These are phyloP conservation scores for Cyrtonyx montezumae DNA, from an alignment of 2,113 vertebrate genomes.

Conservation along the genomic window DNA sequence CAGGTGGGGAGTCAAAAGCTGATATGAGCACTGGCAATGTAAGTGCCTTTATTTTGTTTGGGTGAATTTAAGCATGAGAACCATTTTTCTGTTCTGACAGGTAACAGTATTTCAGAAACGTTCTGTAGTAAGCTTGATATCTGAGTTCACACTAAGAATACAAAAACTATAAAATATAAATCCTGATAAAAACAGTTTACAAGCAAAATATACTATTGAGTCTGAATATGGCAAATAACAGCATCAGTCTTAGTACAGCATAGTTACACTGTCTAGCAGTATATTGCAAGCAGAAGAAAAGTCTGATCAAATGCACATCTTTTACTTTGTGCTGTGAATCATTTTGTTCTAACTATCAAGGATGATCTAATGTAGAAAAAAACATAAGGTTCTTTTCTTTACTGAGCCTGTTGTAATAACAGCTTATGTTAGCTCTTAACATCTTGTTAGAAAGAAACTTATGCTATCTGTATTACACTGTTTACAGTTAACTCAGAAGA, in stretches of 20 bases:
- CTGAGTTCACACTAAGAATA: not conserved
- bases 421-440: not conserved
- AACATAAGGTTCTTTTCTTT: not conserved
- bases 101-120: not conserved
- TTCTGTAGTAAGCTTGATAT: not conserved
- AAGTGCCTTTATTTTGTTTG: constrained; percentile 73
- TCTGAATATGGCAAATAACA: not conserved
- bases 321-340: not conserved
- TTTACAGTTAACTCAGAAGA: not conserved
- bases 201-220: not conserved
- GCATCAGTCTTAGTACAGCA: not conserved
- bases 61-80: constrained; percentile 37
- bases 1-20: constrained; percentile 77
- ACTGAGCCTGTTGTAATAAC: not conserved
- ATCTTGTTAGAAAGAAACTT: not conserved
- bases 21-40: constrained; percentile 72
- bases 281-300: not conserved
- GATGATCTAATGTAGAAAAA: not conserved
- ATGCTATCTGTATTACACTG: not conserved
- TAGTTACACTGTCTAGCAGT: not conserved
- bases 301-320: not conserved
- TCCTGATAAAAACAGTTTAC: not conserved
- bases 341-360: not conserved
- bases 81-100: not conserved
- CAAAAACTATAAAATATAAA: not conserved